phyloP scores from a whole-genome alignment of 2,113 vertebrate species.

The Pelecanus crispus region DNA sequence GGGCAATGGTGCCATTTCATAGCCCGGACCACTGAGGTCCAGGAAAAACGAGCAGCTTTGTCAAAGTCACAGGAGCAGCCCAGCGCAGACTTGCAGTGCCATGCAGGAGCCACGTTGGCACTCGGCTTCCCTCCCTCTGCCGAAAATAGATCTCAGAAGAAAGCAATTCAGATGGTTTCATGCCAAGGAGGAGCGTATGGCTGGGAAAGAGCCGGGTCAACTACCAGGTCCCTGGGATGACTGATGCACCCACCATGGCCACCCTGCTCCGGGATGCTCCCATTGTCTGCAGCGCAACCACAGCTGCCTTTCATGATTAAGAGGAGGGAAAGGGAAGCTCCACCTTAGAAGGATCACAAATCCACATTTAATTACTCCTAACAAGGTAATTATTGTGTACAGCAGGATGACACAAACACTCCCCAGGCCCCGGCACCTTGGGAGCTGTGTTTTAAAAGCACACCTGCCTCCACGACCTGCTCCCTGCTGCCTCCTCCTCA shows the following conservation, averaged over 20 bases:
- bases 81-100: not conserved
- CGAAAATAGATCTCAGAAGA: not conserved
- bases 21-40: not conserved
- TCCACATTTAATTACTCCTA: not conserved
- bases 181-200: rapidly evolving
- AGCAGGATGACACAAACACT: not conserved
- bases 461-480: not conserved
- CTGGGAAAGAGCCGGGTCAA: not conserved
- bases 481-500: not conserved
- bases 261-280: not conserved
- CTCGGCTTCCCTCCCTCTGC: rapidly evolving
- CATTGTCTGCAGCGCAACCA: not conserved
- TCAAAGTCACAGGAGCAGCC: not conserved
- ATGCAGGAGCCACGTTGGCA: rapidly evolving
- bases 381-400: not conserved
- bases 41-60: not conserved
- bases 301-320: not conserved
- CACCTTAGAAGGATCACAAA: not conserved
- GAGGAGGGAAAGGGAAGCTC: not conserved
- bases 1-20: not conserved
- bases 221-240: not conserved
- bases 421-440: not conserved
- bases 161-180: not conserved
- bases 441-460: constrained; percentile 3
- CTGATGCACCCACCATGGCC: not conserved